Base-by-base conservation (phyloP, 2,113 vertebrate species). In the Canis aureus region DNA sequence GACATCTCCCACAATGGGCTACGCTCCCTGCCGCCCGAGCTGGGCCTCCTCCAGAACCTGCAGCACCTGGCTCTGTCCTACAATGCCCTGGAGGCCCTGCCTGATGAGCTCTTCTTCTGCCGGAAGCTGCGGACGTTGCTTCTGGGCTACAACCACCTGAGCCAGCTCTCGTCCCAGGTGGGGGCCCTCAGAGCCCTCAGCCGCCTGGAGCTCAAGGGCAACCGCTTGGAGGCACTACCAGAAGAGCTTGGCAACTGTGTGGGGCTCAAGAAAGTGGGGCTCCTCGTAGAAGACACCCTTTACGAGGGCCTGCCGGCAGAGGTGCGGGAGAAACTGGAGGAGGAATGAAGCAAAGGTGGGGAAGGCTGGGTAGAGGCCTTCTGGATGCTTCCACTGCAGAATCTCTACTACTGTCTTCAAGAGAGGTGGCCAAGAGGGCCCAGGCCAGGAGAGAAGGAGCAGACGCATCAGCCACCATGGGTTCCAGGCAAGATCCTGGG, bases 1-100 rank as follows among this genome's bases (percentile, higher is more conserved):
- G 99, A 99, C 19, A 97, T 99, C 19, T 99, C 99, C 51, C 99
- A 99, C 98, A 99, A 99, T 32, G 99, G 99, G 84, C 98, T 99
- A 51, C 98, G 96, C 11, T 96, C 98, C 1, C 97, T 99, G 20
- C 99, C 99, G 0, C 93, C 99, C 0, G 99, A 99, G 94, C 98
- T 99, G 69, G 99, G 99, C 74, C 98, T 99, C 78, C 98, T 99
- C 11, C 99, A 99, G 97, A 97, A 98, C 81, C 98, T 99, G 2
- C 99, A 99, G 98, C 98, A 98, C 96, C 98, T 99, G 69, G 98
- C 98, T 0, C 94, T 99, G 38, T 99, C 99, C 43, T 99, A 98
- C 97, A 99, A 99, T 74, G 98, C 99, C 10, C 95, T 99, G 17
- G 99, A 99, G 96, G 87, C 88, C 0, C 97, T 99, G 78, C 99